These are phyloP conservation scores for Leptinotarsa undecemlineata DNA, from an alignment of 1,140 invertebrate genomes.

Conservation along the genomic window DNA sequence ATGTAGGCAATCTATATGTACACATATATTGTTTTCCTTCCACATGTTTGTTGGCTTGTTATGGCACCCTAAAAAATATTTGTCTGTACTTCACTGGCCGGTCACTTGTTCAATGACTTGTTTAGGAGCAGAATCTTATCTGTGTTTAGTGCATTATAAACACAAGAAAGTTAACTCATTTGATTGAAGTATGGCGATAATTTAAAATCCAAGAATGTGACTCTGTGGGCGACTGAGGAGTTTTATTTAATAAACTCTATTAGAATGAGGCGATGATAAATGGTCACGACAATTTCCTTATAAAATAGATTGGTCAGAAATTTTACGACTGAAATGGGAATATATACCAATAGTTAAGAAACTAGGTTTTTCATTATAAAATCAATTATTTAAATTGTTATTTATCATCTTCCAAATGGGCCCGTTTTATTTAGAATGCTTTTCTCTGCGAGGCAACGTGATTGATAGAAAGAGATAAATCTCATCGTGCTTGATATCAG, in stretches of 20 bases:
- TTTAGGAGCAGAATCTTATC: constrained; percentile 5
- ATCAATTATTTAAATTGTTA: background rate
- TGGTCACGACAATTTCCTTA: constrained; percentile 9
- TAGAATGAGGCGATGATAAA: constrained; percentile 5
- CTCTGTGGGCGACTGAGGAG: background rate
- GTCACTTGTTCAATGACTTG: constrained; percentile 1
- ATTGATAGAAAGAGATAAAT: no score
- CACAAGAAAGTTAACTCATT: constrained; percentile 17
- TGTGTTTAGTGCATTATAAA: background rate
- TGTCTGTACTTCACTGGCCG: background rate
- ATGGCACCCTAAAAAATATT: background rate
- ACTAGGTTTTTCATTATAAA: constrained; percentile 2
- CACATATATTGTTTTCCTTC: no score
- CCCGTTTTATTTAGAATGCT: background rate
- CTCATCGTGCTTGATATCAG: no score
- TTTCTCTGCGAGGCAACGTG: no score
- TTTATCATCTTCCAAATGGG: background rate
- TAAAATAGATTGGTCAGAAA: constrained; percentile 1
- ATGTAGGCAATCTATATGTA: no score
- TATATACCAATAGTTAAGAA: background rate
- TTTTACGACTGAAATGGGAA: background rate
- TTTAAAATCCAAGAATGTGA: constrained; percentile 12
- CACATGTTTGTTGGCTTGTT: no score
- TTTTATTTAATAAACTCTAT: constrained; percentile 13
- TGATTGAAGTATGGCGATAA: constrained; percentile 17